Evolutionary conservation across 2,888 invertebrate species (phyloP).

Genomic region (Ligdia adustata): DNA sequence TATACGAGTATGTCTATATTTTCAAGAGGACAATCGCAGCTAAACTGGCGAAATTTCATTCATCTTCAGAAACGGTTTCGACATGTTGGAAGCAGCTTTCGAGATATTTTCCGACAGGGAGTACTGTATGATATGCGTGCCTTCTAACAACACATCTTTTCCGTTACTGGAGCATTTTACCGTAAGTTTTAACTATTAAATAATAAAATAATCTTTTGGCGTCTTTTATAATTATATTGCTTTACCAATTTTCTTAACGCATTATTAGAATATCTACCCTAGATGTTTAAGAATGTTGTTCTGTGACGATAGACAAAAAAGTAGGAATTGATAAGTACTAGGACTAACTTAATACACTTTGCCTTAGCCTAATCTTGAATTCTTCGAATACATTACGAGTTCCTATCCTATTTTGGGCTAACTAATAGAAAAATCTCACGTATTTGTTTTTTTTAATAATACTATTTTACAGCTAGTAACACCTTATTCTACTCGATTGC

Average conservation of each 20-base stretch:
- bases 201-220: background rate
- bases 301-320: no score
- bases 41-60: background rate
- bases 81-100: conserved; percentile 85
- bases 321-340: no score
- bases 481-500: conserved; percentile 49
- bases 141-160: conserved; percentile 76
- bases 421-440: conserved; percentile 21
- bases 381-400: no score
- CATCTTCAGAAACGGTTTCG: conserved; percentile 64
- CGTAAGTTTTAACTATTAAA: conserved; percentile 63
- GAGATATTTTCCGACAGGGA: conserved; percentile 85
- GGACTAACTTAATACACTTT: no score
- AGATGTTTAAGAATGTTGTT: no score
- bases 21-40: no score
- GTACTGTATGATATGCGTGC: conserved; percentile 85
- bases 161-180: conserved; percentile 84
- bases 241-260: no score
- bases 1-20: no score
- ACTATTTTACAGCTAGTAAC: conserved; percentile 65
- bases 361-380: no score
- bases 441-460: conserved; percentile 5
- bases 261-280: no score
- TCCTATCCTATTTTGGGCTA: no score
- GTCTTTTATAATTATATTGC: background rate